Conservation (phyloP, 1,140 invertebrate species). For the Pseudomyrmex cubaensis region DNA sequence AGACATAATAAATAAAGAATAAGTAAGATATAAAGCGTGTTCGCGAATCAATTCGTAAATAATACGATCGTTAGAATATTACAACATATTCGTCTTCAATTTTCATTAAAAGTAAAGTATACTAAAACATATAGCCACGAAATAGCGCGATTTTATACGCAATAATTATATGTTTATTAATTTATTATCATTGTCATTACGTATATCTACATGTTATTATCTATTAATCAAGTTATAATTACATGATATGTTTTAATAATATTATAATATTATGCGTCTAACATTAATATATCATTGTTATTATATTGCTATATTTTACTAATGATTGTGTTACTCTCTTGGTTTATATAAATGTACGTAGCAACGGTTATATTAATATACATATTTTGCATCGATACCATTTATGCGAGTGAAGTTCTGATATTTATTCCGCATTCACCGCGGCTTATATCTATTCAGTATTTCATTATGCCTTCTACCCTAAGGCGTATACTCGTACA, state of each 20-base stretch:
- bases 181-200: too few relatives aligned
- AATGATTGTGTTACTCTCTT: background rate
- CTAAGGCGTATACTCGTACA: slow-evolving; percentile 31
- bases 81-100: background rate
- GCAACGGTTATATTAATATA: background rate
- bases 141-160: too few relatives aligned
- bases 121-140: too few relatives aligned
- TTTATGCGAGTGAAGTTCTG: background rate
- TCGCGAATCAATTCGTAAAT: background rate
- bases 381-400: background rate
- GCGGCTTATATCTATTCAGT: background rate
- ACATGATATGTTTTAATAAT: too few relatives aligned
- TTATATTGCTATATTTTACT: slow-evolving; percentile 3
- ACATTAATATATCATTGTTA: background rate
- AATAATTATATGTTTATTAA: too few relatives aligned
- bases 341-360: background rate
- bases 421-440: background rate
- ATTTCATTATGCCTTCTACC: slow-evolving; percentile 6
- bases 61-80: background rate
- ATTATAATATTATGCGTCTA: too few relatives aligned
- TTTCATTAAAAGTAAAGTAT: too few relatives aligned
- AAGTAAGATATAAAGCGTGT: background rate
- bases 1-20: background rate
- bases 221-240: too few relatives aligned
- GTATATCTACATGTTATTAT: too few relatives aligned